Evolutionary conservation across 2,888 invertebrate genomes (phyloP).

Genomic region (Artemia sinica): DNA sequence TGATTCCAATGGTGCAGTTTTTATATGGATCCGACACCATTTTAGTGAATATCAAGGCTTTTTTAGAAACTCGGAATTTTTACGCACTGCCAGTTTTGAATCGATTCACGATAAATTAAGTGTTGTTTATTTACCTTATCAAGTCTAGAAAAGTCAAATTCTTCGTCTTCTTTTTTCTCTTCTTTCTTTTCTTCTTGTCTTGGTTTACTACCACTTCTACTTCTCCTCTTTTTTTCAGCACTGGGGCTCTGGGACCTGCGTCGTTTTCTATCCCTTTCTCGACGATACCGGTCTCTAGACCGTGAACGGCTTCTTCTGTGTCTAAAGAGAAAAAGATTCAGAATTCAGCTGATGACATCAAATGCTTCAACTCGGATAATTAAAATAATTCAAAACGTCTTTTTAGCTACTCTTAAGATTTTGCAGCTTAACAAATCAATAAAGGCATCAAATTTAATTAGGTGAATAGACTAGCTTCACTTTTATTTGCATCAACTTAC

Average conservation of each 20-base stretch:
- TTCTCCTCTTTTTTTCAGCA: constrained; percentile 24
- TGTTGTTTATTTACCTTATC: constrained; percentile 44
- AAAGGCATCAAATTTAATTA: neutral
- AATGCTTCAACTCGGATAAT: no score
- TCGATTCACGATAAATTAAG: no score
- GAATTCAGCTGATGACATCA: no score
- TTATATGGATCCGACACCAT: no score
- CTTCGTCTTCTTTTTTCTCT: constrained; percentile 26
- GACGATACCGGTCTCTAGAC: constrained; percentile 25
- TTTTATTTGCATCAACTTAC: no score
- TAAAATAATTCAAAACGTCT: no score
- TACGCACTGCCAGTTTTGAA: no score
- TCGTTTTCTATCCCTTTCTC: constrained; percentile 37
- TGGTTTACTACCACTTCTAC: constrained; percentile 24
- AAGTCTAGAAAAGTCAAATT: constrained; percentile 52
- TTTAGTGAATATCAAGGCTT: no score
- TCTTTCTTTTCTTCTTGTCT: neutral
- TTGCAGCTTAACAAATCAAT: neutral
- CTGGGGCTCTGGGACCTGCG: constrained; percentile 25
- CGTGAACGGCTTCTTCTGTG: constrained; percentile 20
- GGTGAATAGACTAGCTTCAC: neutral
- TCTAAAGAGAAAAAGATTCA: constrained; percentile 15
- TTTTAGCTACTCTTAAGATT: no score
- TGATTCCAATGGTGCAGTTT: no score
- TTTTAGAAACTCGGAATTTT: no score